phyloP scores from a whole-genome alignment of 2,888 invertebrate species.

The Deilephila porcellus region DNA sequence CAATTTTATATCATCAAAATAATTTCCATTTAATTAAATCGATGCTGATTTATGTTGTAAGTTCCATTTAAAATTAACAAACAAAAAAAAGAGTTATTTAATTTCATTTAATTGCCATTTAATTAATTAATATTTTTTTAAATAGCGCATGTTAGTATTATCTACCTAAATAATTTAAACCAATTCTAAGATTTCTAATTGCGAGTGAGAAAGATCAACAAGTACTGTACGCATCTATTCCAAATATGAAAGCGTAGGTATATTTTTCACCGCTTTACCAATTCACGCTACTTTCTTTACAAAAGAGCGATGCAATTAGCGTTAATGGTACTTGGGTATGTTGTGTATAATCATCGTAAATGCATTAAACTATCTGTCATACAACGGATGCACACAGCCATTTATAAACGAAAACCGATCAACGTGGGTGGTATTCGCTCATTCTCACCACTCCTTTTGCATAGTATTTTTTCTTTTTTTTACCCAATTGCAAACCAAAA shows the following conservation, averaged over 20 bases:
- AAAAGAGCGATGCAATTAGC: constrained; percentile 5
- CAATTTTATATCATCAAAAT: neutral
- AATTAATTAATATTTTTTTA: too few relatives aligned
- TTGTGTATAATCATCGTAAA: constrained; percentile 57
- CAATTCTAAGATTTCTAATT: too few relatives aligned
- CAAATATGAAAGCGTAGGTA: neutral
- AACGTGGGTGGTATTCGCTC: constrained; percentile 70
- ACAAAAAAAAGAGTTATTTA: too few relatives aligned
- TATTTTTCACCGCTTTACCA: neutral
- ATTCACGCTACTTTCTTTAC: neutral
- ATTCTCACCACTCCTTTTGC: constrained; percentile 39
- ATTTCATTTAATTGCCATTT: too few relatives aligned
- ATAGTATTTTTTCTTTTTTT: constrained; percentile 2
- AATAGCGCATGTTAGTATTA: too few relatives aligned
- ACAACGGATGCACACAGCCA: constrained; percentile 71
- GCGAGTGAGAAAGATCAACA: too few relatives aligned
- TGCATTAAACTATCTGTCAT: constrained; percentile 67
- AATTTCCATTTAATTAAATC: too few relatives aligned
- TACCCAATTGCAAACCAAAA: constrained; percentile 10
- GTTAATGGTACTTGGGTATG: constrained; percentile 36
- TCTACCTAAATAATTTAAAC: too few relatives aligned
- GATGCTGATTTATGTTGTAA: too few relatives aligned
- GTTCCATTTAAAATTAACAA: too few relatives aligned
- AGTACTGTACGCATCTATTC: neutral
- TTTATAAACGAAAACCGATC: constrained; percentile 67